Percentiles rank a stretch among this genome's conserved stretches.
phyloP scores from a whole-genome alignment of 2,113 vertebrate species.

The Centropus unirufus region DNA sequence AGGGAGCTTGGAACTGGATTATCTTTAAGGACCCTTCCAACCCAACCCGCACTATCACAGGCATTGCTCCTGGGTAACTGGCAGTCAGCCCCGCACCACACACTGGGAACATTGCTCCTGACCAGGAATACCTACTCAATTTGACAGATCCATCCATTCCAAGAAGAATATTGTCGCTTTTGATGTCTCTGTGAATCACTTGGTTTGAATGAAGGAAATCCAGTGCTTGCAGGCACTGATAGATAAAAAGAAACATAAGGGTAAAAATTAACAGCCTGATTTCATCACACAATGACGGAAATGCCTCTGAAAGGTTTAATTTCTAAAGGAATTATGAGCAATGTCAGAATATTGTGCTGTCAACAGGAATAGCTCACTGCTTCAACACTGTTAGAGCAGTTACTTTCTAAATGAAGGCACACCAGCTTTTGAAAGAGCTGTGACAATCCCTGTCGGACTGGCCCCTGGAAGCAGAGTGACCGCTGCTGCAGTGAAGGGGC shows the following conservation, averaged over 20 bases:
- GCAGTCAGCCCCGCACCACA: not conserved
- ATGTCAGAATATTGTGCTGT: not conserved
- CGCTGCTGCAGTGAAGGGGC: not conserved
- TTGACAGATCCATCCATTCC: constrained; percentile 99
- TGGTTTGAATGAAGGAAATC: constrained; percentile 98
- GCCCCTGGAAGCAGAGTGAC: not conserved
- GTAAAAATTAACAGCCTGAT: constrained; percentile 19
- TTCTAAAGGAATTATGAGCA: constrained; percentile 6
- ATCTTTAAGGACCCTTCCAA: too few species aligned
- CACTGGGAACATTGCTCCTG: not conserved
- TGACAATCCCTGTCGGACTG: not conserved
- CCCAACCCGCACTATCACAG: not conserved
- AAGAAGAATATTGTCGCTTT: constrained; percentile 97
- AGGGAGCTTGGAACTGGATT: too few species aligned
- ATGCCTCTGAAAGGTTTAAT: not conserved
- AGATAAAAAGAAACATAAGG: not conserved
- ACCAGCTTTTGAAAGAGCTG: not conserved
- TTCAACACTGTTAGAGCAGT: not conserved
- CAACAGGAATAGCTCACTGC: not conserved
- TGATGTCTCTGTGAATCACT: constrained; percentile 98
- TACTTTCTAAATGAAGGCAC: not conserved
- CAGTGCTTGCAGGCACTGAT: constrained; percentile 95
- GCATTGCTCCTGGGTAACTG: not conserved
- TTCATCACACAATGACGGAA: constrained; percentile 28
- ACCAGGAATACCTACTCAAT: constrained; percentile 85